Percentiles rank a stretch among this genome's conserved stretches.
These are phyloP conservation scores for Nysson spinosus DNA, from an alignment of 2,888 invertebrate genomes.

Conservation along the genomic window DNA sequence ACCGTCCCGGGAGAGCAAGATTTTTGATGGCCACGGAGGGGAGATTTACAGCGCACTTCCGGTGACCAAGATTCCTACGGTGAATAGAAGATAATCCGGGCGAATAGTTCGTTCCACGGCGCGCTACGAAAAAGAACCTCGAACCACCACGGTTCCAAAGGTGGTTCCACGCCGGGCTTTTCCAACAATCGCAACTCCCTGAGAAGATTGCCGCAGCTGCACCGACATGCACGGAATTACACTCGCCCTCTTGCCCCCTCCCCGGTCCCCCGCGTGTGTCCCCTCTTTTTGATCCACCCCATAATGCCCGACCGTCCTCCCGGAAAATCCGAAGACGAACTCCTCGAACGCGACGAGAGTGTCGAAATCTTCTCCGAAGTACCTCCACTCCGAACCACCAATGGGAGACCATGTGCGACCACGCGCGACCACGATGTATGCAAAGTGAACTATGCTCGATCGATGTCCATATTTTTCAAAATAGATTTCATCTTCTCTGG, in stretches of 20 bases:
- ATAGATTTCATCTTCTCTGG: too few species aligned
- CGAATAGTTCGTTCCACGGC: constrained; percentile 22
- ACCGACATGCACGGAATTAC: constrained; percentile 20
- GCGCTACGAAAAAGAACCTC: background rate
- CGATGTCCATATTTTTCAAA: too few species aligned
- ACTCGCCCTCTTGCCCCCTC: background rate
- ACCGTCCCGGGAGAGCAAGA: too few species aligned
- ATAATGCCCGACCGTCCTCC: constrained; percentile 19
- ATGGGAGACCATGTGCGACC: too few species aligned
- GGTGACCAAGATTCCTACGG: constrained; percentile 30
- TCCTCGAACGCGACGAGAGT: constrained; percentile 30
- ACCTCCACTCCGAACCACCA: too few species aligned
- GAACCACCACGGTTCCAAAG: too few species aligned
- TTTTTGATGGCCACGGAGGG: too few species aligned
- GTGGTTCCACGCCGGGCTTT: constrained; percentile 2
- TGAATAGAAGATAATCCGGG: constrained; percentile 35
- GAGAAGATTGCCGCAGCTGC: constrained; percentile 18
- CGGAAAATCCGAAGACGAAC: constrained; percentile 36
- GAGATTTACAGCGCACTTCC: constrained; percentile 39
- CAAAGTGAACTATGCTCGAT: too few species aligned
- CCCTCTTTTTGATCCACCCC: constrained; percentile 16
- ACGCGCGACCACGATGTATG: too few species aligned
- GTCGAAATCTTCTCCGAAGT: background rate
- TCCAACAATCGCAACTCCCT: constrained; percentile 3
- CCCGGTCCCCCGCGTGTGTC: background rate